Base-by-base conservation (phyloP, 2,888 invertebrate species). In the Noctua comes region DNA sequence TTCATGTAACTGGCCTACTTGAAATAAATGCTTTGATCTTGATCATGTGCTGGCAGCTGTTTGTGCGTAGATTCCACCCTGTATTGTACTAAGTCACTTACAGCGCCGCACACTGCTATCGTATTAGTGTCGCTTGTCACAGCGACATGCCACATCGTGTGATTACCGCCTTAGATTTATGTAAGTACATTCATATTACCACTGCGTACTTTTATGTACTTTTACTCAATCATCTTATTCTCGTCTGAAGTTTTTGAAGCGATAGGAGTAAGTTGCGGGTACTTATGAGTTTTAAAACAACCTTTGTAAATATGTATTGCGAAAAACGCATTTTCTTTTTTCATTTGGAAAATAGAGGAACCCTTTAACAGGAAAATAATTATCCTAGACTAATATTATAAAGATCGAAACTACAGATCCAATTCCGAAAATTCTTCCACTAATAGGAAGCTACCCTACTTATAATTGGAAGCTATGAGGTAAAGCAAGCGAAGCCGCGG, bases 121-220 rank as follows among this genome's bases (percentile, higher is more conserved):
- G 70, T 73, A 73, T 85, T 83, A 85, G 76, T 48, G 40, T 76
- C 73, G 83, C 83, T 66, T 81, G 83, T 85, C 82, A 59, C 71
- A 79, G 59, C 59, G 65, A 73, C 75, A 36, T 65, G 65, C 21
- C 59, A 80, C 69, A 64, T 81, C 48, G 62, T 76, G 54, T 81
- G 66, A 81, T 83, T 81, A 85, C 77, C n/a, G 48, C 69, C 62
- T 76, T 57, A 70, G 73, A 73, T 73, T 85, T 76, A 66, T 81
- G 48, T 79, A 18, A 73, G 46, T 43, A 54, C 59, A 70, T 40
- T 18, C 24, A 81, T 64, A 43, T 76, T 65, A 31, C 13, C 21
- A 21, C 62, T 54, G 27, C 5, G 51, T 64, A 73, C n/a, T 83
- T 59, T 73, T 27, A 48, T 71, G 16, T 43, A 31, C 8, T 5